phyloP scores from a whole-genome alignment of 2,113 vertebrate genomes.

The Myiozetetes cayanensis region DNA sequence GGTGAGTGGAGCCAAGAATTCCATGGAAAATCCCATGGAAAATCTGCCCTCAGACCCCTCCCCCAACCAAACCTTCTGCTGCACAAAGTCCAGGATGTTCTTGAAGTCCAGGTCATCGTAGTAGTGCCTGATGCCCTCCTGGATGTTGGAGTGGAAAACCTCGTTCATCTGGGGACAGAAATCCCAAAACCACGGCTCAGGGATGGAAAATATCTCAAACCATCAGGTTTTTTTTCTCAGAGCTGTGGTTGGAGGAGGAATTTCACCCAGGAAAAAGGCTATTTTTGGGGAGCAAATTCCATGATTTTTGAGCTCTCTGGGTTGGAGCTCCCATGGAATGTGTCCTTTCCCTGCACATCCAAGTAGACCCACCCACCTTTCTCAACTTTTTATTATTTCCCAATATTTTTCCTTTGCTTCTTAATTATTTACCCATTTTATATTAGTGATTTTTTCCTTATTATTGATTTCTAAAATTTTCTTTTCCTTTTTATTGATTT shows the following conservation, averaged over 20 bases:
- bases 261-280: too few species aligned
- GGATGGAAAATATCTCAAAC: neutral
- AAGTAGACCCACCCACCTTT: too few species aligned
- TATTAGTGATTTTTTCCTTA: too few species aligned
- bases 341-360: rapidly evolving
- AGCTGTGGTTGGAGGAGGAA: rapidly evolving
- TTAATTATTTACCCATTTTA: too few species aligned
- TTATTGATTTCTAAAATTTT: too few species aligned
- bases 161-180: conserved; percentile 74
- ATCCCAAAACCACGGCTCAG: rapidly evolving
- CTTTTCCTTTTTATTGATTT: neutral
- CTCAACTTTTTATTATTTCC: neutral
- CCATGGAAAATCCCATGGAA: rapidly evolving
- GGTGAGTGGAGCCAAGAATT: too few species aligned
- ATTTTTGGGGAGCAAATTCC: neutral
- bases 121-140: conserved; percentile 89
- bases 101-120: conserved; percentile 93
- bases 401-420: neutral
- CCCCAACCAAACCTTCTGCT: conserved; percentile 77
- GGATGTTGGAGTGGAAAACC: conserved; percentile 84
- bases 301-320: neutral
- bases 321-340: too few species aligned
- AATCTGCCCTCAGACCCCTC: too few species aligned
- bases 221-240: rapidly evolving
- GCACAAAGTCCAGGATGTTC: conserved; percentile 91